These are phyloP conservation scores for Cyprinodon tularosa DNA, from an alignment of 2,113 vertebrate genomes.

Conservation along the genomic window DNA sequence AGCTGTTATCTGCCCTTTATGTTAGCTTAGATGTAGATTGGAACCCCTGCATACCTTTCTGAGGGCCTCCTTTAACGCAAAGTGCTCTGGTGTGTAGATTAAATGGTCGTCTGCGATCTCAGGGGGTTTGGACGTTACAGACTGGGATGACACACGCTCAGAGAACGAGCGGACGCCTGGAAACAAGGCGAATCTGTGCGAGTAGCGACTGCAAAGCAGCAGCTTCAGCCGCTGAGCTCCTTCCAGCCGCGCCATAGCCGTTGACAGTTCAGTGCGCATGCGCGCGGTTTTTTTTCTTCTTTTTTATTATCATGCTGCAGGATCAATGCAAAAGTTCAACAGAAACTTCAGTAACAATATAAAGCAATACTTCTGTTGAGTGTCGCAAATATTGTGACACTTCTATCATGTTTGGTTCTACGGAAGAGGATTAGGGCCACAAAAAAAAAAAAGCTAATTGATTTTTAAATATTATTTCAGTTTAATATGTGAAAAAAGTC, in stretches of 20 bases:
- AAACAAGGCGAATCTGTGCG: conserved; percentile 24
- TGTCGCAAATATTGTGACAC: no score
- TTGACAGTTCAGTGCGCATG: conserved; percentile 63
- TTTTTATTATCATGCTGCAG: background rate
- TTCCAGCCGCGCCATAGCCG: conserved; percentile 70
- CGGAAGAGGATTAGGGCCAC: no score
- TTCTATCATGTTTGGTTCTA: no score
- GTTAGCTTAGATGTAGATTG: background rate
- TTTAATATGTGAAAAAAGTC: no score
- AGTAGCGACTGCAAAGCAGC: background rate
- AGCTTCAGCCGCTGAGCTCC: conserved; percentile 20
- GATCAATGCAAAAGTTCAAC: background rate
- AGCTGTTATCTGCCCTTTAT: no score
- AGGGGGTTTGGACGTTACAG: conserved; percentile 7
- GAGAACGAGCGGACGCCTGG: conserved; percentile 55
- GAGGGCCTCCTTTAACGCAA: conserved; percentile 73
- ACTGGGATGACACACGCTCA: conserved; percentile 57
- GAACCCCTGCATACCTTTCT: conserved; percentile 74
- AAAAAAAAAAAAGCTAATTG: no score
- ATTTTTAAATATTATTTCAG: no score
- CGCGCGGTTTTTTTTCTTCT: background rate
- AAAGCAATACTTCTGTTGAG: no score
- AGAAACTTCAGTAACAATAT: no score
- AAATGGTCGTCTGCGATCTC: conserved; percentile 33
- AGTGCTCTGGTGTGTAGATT: conserved; percentile 71